These are phyloP conservation scores for Volucella inanis DNA, from an alignment of 2,888 invertebrate genomes.

Conservation along the genomic window DNA sequence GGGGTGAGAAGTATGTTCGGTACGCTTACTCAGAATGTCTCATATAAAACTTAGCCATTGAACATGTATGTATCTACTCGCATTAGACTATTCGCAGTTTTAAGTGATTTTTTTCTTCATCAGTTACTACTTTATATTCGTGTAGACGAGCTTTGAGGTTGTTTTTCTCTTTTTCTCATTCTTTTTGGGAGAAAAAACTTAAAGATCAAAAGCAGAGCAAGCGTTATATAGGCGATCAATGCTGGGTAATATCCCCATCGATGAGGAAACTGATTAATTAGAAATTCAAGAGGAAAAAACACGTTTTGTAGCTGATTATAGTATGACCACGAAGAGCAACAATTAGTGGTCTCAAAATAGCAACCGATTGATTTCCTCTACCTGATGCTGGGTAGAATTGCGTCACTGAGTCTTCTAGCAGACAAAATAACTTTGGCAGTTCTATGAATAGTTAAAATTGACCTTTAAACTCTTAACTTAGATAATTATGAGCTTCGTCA, in stretches of 20 bases:
- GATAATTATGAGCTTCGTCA: too few species aligned
- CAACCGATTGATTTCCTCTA: neutral
- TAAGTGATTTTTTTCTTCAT: conserved; percentile 1
- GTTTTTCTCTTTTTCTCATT: conserved; percentile 6
- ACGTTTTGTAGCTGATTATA: conserved; percentile 7
- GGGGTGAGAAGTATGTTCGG: conserved; percentile 9
- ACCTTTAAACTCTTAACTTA: too few species aligned
- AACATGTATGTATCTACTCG: neutral
- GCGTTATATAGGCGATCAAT: neutral
- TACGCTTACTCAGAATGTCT: conserved; percentile 33
- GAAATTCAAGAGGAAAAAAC: conserved; percentile 33
- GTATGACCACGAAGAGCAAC: neutral
- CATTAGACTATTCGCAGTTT: conserved; percentile 9
- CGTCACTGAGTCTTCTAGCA: too few species aligned
- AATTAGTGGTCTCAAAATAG: conserved; percentile 13
- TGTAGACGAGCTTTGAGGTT: neutral
- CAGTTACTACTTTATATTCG: neutral
- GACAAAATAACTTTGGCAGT: too few species aligned
- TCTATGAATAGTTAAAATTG: too few species aligned
- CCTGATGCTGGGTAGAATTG: neutral
- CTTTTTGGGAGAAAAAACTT: neutral
- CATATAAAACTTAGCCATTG: neutral
- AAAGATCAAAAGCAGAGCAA: conserved; percentile 29
- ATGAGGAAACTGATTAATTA: conserved; percentile 25
- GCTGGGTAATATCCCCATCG: neutral